Evolutionary conservation across 2,888 invertebrate genomes (phyloP).

Genomic region (Diploptera punctata): DNA sequence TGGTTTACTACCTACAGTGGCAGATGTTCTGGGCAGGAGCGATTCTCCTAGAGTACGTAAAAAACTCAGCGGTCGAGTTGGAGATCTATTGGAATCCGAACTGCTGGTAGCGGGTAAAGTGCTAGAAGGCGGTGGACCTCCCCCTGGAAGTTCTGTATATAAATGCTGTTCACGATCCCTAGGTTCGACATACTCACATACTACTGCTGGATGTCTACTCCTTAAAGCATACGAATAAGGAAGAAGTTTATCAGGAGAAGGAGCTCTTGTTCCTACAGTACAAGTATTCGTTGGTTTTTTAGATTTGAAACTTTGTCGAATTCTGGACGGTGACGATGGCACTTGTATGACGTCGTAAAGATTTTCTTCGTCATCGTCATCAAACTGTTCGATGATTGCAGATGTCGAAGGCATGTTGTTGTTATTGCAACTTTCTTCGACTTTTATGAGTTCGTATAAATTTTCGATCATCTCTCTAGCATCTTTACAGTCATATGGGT

Average conservation of each 20-base stretch:
- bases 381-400: conserved; percentile 53
- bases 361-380: conserved; percentile 54
- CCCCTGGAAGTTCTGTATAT: conserved; percentile 67
- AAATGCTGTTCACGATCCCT: conserved; percentile 57
- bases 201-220: conserved; percentile 44
- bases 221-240: conserved; percentile 56
- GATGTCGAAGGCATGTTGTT: conserved; percentile 55
- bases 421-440: conserved; percentile 69
- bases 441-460: conserved; percentile 74
- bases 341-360: conserved; percentile 63
- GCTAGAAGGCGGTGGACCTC: conserved; percentile 49
- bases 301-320: conserved; percentile 39
- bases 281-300: conserved; percentile 47
- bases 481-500: conserved; percentile 74
- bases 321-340: conserved; percentile 24
- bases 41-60: conserved; percentile 67
- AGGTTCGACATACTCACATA: conserved; percentile 59
- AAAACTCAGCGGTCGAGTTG: conserved; percentile 62
- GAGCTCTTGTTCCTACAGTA: conserved; percentile 63
- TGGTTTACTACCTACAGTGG: conserved; percentile 11
- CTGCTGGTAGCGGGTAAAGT: conserved; percentile 48
- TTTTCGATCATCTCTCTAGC: conserved; percentile 80
- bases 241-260: conserved; percentile 64
- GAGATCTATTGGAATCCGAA: conserved; percentile 17
- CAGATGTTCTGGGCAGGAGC: conserved; percentile 48